Conservation (phyloP, 2,888 invertebrate genomes). For the Orchestes rusci region DNA sequence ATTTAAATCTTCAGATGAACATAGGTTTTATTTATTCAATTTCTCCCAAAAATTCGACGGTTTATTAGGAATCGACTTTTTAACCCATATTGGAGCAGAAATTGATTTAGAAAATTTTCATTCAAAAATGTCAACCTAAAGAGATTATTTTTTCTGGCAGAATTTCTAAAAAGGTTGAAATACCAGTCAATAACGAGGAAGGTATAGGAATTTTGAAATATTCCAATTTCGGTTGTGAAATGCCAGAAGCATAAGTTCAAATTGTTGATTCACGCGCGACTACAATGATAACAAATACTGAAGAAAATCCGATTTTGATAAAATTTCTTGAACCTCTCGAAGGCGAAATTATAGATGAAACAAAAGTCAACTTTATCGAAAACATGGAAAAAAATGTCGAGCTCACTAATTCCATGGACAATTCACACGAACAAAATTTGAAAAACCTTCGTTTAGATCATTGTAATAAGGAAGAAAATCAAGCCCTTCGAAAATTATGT, state of each 20-base stretch:
- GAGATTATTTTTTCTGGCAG: no score
- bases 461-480: neutral
- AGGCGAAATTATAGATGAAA: constrained; percentile 3
- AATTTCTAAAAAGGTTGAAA: neutral
- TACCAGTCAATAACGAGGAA: neutral
- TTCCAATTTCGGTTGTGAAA: constrained; percentile 2
- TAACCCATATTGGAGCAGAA: constrained; percentile 1
- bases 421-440: constrained; percentile 2
- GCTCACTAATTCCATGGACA: neutral
- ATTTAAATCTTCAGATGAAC: neutral
- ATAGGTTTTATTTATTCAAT: constrained; percentile 2
- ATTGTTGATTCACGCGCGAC: neutral
- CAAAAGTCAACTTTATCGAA: neutral
- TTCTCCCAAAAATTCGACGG: constrained; percentile 10
- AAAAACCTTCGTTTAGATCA: neutral
- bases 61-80: constrained; percentile 2
- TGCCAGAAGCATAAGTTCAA: constrained; percentile 6
- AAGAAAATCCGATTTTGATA: neutral
- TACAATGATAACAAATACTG: neutral
- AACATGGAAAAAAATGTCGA: constrained; percentile 2
- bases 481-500: no score
- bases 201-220: neutral
- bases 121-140: neutral
- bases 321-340: constrained; percentile 7
- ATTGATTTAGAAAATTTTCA: constrained; percentile 3